Percentiles rank a stretch among this genome's conserved stretches.
phyloP scores from a whole-genome alignment of 2,888 invertebrate species.

The Thecophora atra region DNA sequence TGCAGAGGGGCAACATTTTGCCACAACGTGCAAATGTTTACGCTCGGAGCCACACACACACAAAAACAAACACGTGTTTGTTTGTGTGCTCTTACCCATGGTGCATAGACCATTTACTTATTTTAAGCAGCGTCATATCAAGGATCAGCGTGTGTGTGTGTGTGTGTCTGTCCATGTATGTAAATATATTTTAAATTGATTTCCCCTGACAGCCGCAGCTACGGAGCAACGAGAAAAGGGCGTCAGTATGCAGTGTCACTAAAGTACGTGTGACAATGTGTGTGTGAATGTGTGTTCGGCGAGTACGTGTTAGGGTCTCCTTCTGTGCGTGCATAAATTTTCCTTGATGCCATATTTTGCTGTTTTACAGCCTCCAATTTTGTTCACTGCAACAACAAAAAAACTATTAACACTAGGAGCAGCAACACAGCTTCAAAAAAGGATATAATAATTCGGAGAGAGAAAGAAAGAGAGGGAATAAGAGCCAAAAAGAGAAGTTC shows the following conservation, averaged over 20 bases:
- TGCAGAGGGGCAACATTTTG: not conserved
- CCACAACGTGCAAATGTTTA: conserved; percentile 14
- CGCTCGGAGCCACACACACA: not conserved
- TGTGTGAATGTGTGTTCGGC: not conserved
- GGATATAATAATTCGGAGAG: not conserved
- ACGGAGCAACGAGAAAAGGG: conserved; percentile 30
- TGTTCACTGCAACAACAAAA: not conserved
- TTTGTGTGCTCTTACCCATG: not conserved
- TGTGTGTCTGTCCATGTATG: not conserved
- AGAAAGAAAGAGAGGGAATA: not conserved
- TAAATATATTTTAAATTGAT: conserved; percentile 36
- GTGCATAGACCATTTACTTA: too few species aligned
- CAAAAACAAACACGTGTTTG: not conserved
- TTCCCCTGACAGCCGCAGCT: conserved; percentile 29
- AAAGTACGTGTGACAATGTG: not conserved
- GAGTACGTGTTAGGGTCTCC: not conserved
- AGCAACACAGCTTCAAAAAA: not conserved
- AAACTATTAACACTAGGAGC: not conserved
- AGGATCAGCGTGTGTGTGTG: not conserved
- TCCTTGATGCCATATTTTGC: conserved; percentile 27
- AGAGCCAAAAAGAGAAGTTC: not conserved
- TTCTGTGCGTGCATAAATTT: not conserved
- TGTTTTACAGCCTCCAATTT: conserved; percentile 23
- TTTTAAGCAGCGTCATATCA: not conserved
- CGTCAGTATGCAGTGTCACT: conserved; percentile 27